A percentile compares a stretch with the other conserved stretches of the same genome.
Conservation (phyloP, 2,797 vertebrate genomes). For the Darevskia mixta region DNA sequence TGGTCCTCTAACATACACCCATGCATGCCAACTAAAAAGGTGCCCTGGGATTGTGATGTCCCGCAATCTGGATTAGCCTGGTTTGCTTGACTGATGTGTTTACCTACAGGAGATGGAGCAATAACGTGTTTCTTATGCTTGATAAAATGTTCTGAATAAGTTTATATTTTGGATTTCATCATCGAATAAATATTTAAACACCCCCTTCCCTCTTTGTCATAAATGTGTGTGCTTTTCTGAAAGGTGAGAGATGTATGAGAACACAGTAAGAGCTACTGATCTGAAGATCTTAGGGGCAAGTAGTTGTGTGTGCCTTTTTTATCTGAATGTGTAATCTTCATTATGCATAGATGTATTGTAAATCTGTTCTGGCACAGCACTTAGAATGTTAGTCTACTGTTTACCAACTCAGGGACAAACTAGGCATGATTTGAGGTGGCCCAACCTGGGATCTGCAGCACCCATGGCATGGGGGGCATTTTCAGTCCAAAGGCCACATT, state of each 20-base stretch:
- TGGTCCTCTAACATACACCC: not conserved
- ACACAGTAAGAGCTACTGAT: not conserved
- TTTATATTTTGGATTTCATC: constrained; percentile 14
- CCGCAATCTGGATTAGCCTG: not conserved
- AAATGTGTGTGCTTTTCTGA: constrained; percentile 4
- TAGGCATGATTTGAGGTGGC: no score
- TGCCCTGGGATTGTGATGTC: not conserved
- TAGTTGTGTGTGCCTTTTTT: not conserved
- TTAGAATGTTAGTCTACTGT: not conserved
- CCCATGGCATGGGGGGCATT: no score
- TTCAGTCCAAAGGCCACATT: not conserved
- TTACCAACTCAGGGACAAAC: not conserved
- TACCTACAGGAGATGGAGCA: not conserved
- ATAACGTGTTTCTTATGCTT: constrained; percentile 19
- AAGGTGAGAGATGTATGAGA: not conserved
- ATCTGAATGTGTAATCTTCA: not conserved
- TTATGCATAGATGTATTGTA: not conserved
- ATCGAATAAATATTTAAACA: constrained; percentile 4
- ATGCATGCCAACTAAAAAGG: not conserved
- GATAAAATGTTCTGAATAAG: constrained; percentile 25
- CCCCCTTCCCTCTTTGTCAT: not conserved
- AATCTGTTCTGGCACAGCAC: not conserved
- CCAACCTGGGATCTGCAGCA: no score
- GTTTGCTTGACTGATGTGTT: constrained; percentile 23
- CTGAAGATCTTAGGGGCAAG: not conserved